Base-by-base conservation (phyloP, 2,797 vertebrate species). In the Nyctibius grandis region DNA sequence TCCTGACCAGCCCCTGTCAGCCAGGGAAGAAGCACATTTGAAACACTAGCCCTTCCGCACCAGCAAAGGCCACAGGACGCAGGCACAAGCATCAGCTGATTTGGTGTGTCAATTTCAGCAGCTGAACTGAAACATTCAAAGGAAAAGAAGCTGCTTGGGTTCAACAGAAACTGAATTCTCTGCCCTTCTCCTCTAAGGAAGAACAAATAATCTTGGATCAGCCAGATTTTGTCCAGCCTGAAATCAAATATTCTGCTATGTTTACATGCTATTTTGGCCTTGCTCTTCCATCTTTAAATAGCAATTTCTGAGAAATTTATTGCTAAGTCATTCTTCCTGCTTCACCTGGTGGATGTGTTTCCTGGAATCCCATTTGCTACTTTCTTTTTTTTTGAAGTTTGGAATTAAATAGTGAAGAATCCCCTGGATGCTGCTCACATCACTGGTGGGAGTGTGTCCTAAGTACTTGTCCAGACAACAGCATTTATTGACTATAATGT, bases 1-100 rank as follows among this genome's bases (percentile, higher is more conserved):
- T 33, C 17, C 78, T 34, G 61, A 38, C 6, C 60, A 47, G 78
- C 9, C 18, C 28, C 38, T 12, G 18, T 4, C 33, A 64, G 36
- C 47, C 57, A 42, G 42, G 36, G 68, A 44, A 34, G 19, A 57
- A 40, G 28, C 34, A 19, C 9, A 2, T 23, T 21, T 61, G 83
- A 67, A 44, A 47, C 0, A 0, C 4, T 1, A 34, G 29, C 29
- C 42, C 19, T 78, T 42, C 29, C 88, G 26, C 34, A 16, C 13
- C n/a, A 14, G 22, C 0, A 12, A 21, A 34, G 57, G 19, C 7
- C 64, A 40, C 13, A 7, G 57, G 53, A 29, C 6, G 2, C 67
- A 33, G 34, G 12, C 51, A 8, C 4, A 34, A 42, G 11, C 28
- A 22, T 69, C 26, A 34, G 51, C 47, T 67, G 28, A 5, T 33